Base-by-base conservation (phyloP, 2,888 invertebrate genomes). In the Pachymerium ferrugineum region DNA sequence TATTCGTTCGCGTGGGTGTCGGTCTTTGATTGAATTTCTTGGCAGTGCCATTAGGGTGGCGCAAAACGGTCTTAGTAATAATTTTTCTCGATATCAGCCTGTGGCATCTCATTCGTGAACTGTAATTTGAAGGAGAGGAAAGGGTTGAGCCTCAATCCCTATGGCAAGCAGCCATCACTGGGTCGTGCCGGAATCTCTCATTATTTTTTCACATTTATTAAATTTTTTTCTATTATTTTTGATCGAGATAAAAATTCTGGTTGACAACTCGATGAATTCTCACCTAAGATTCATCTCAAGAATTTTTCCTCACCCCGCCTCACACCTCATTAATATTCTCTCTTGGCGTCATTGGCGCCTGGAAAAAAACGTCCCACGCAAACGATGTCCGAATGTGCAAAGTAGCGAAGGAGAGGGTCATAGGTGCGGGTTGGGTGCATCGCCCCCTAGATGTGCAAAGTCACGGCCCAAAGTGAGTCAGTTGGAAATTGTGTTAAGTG, bases 121-220 rank as follows among this genome's bases (percentile, higher is more conserved):
- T 47, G 19, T 47, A 47, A 47, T 47, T 47, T 47, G 14, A 47
- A 47, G 16, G 47, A 47, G 47, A 47, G 47, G 22, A 47, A 47
- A 47, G 47, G 47, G 16, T 47, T 47, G 47, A 47, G 16, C 47
- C n/a, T 4, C 16, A 16, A 22, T 47, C 47, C 47, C 47, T 8
- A 47, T 47, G 47, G 47, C 47, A 47, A 42, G 3, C 42, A 4
- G 19, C 47, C 47, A 47, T 47, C 47, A 47, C 47, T 47, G 47
- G 47, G 47, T 47, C 47, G 47, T 47, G 47, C 47, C 47, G 47
- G 47, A 47, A 47, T 47, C 47, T 47, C 19, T 47, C 47, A 47
- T 47, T 47, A 47, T 47, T 47, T 8, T 42, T 42, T 42, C 16
- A 12, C 16, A 42, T 42, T 42, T 42, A 42, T 47, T 47, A 14